Conservation (phyloP, 2,888 invertebrate genomes). For the Prenolepis imparis region DNA sequence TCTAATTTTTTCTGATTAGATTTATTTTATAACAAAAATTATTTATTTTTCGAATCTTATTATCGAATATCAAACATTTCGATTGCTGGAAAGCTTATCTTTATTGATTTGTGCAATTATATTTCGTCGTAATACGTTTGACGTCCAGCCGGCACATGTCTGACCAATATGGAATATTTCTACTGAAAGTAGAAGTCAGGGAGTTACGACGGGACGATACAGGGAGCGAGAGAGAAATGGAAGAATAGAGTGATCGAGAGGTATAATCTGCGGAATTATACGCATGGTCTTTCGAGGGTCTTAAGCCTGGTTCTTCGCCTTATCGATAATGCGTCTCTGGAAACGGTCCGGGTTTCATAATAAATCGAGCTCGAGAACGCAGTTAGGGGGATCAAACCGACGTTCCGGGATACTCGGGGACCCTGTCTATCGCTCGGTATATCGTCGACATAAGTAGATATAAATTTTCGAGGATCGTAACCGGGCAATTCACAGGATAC, state of each 20-base stretch:
- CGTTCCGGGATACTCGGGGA: constrained; percentile 62
- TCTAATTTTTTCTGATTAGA: background rate
- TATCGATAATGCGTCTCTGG: constrained; percentile 73
- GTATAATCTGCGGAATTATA: constrained; percentile 64
- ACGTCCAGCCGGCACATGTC: background rate
- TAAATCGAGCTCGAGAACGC: constrained; percentile 72
- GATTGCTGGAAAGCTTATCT: background rate
- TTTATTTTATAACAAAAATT: background rate
- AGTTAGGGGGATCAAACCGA: constrained; percentile 76
- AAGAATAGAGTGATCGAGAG: constrained; percentile 34
- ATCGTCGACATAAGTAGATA: constrained; percentile 71
- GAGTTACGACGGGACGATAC: background rate
- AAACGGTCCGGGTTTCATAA: constrained; percentile 70
- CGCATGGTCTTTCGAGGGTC: constrained; percentile 49
- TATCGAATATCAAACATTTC: background rate
- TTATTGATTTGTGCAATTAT: background rate
- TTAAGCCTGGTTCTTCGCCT: constrained; percentile 60
- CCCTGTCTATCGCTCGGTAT: constrained; percentile 51
- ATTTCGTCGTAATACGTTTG: background rate
- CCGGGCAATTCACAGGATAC: constrained; percentile 56
- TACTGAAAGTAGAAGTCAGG: background rate
- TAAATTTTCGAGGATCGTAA: constrained; percentile 73
- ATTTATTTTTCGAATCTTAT: background rate
- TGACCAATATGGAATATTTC: constrained; percentile 41
- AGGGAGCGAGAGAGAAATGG: constrained; percentile 11